phyloP scores from a whole-genome alignment of 2,113 vertebrate genomes.

The Pterophyllum scalare region DNA sequence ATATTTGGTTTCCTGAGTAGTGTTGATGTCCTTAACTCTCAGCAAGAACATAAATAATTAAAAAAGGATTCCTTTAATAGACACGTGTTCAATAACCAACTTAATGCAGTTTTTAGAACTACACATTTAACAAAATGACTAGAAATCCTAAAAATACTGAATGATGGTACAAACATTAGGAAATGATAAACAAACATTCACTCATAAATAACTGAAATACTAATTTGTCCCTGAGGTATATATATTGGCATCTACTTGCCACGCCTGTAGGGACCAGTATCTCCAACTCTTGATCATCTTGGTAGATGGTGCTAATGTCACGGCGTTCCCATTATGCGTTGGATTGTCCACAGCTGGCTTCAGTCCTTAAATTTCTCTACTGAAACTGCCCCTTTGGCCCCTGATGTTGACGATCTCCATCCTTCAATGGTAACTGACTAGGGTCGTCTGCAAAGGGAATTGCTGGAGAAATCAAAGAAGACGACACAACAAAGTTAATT shows the following conservation, averaged over 20 bases:
- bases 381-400: slow-evolving; percentile 78
- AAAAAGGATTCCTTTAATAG: neutral
- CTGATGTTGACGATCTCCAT: slow-evolving; percentile 62
- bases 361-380: slow-evolving; percentile 41
- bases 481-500: neutral
- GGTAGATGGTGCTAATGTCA: slow-evolving; percentile 5
- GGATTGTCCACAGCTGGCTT: slow-evolving; percentile 16
- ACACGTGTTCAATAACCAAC: neutral
- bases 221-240: slow-evolving; percentile 58
- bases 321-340: neutral
- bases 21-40: neutral
- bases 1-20: neutral
- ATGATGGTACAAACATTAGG: neutral
- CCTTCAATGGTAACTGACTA: slow-evolving; percentile 83
- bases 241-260: slow-evolving; percentile 34
- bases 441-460: slow-evolving; percentile 86
- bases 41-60: neutral
- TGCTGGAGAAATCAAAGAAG: slow-evolving; percentile 67
- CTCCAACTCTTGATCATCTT: neutral
- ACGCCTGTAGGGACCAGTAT: neutral
- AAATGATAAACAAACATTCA: slow-evolving; percentile 20
- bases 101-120: neutral
- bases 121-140: slow-evolving; percentile 3
- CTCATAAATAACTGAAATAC: slow-evolving; percentile 16
- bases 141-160: neutral